Base-by-base conservation (phyloP, 2,888 invertebrate genomes). In the Tenthredo distinguenda region DNA sequence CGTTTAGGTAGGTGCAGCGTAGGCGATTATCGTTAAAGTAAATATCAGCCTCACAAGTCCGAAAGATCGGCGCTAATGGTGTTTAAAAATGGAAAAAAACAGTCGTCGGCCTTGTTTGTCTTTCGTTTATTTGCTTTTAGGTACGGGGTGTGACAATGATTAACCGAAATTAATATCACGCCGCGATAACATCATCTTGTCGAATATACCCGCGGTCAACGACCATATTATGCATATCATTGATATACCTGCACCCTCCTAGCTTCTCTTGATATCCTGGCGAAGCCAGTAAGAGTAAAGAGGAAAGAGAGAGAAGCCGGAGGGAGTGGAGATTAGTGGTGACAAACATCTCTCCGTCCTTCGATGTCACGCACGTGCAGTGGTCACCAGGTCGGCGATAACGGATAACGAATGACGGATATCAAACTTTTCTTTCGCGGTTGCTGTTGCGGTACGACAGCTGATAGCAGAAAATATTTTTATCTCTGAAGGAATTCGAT, bases 381-480 rank as follows among this genome's bases (percentile, higher is more conserved):
- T 81, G 77, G 77, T 77, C 77, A 47, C 47, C 50, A 50, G 50
- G 77, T 77, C 77, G 47, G 34, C 31, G 77, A 77, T 77, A 77
- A 55, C 50, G 50, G 40, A 31, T 47, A 31, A 3, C 50, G 50
- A n/a, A 31, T 47, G 12, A 2, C 37, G 74, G 43, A 74, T 74
- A 50, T 31, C n/a, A 7, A 31, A 72, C 55, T 55, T 77, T 31
- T 77, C 31, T 77, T 12, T 34, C 34, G 34, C 34, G 47, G 47
- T 77, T 50, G 55, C 55, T 77, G 47, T 77, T 77, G 15, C 50
- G 5, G 21, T 47, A 21, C 72, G 9, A 72, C 21, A 10, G 4
- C 21, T 0, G 40, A n/a, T 72, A 18, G 21, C n/a, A 43, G 43
- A 72, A 72, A 72, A 72, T 40, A 43, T 43, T 43, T 72, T 72